Evolutionary conservation across 2,888 invertebrate genomes (phyloP).

Genomic region (Drosophila prostipennis): DNA sequence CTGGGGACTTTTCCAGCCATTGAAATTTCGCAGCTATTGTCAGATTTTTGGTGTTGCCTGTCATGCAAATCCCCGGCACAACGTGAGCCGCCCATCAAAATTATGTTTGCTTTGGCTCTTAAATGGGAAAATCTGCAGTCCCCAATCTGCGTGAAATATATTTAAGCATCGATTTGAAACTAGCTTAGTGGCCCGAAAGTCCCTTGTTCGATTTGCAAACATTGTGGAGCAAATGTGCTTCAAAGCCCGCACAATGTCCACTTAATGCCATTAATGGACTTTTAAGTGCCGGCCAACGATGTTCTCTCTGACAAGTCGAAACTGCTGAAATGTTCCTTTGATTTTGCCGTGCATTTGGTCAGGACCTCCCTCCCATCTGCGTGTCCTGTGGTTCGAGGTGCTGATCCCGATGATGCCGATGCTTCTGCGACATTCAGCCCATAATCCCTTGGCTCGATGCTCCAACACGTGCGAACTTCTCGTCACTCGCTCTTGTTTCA

Average conservation of each 20-base stretch:
- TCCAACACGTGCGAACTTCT: constrained; percentile 65
- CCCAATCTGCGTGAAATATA: not conserved
- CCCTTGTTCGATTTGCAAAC: constrained; percentile 22
- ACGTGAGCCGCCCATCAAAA: constrained; percentile 59
- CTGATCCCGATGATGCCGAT: constrained; percentile 39
- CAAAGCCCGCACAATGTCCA: constrained; percentile 69
- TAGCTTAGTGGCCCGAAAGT: constrained; percentile 3
- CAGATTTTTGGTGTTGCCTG: constrained; percentile 62
- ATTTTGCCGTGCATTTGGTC: constrained; percentile 40
- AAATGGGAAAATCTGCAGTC: constrained; percentile 21
- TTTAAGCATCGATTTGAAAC: constrained; percentile 2
- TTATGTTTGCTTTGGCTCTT: constrained; percentile 52
- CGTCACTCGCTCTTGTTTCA: constrained; percentile 6
- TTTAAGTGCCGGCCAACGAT: constrained; percentile 74
- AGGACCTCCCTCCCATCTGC: not conserved
- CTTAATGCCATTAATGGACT: constrained; percentile 80
- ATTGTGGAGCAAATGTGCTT: constrained; percentile 61
- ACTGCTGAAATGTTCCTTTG: constrained; percentile 63
- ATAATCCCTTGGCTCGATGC: constrained; percentile 66
- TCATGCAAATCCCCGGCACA: constrained; percentile 53
- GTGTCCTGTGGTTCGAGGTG: constrained; percentile 14
- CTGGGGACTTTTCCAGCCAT: constrained; percentile 59
- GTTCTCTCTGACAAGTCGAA: constrained; percentile 42
- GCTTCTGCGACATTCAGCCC: constrained; percentile 49
- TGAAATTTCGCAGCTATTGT: constrained; percentile 70